A percentile compares a stretch with the other conserved stretches of the same genome.
Conservation (phyloP, 1,140 invertebrate species). For the Macrobrachium nipponense region DNA sequence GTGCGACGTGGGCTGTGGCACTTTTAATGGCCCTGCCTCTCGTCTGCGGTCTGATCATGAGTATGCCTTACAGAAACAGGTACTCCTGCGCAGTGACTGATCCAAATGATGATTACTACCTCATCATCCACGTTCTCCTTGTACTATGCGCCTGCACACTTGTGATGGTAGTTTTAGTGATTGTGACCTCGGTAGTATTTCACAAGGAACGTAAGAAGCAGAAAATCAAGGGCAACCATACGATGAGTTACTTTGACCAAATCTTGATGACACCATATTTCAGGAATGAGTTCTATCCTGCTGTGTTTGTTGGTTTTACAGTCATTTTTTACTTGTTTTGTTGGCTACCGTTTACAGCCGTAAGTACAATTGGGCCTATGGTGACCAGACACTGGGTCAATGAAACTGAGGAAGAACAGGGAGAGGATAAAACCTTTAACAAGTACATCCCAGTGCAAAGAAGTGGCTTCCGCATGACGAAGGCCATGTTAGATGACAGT, state of each 20-base stretch:
- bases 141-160: conserved; percentile 33
- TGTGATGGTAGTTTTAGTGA: conserved; percentile 35
- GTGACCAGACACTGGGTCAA: conserved; percentile 57
- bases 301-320: conserved; percentile 18
- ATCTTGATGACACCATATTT: conserved; percentile 63
- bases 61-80: conserved; percentile 59
- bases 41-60: conserved; percentile 39
- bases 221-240: conserved; percentile 58
- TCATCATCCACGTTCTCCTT: conserved; percentile 44
- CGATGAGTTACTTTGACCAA: conserved; percentile 57
- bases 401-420: conserved; percentile 20
- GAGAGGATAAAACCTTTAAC: not conserved
- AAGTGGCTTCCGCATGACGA: not conserved
- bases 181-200: conserved; percentile 39
- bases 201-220: conserved; percentile 58
- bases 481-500: conserved; percentile 43
- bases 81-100: conserved; percentile 61
- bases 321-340: conserved; percentile 44
- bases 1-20: conserved; percentile 50
- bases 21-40: conserved; percentile 37
- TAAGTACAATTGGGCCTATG: conserved; percentile 51
- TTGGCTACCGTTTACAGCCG: conserved; percentile 53
- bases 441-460: not conserved
- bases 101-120: conserved; percentile 51
- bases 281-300: conserved; percentile 58